phyloP scores from a whole-genome alignment of 2,888 invertebrate species.

The Apoda limacodes region DNA sequence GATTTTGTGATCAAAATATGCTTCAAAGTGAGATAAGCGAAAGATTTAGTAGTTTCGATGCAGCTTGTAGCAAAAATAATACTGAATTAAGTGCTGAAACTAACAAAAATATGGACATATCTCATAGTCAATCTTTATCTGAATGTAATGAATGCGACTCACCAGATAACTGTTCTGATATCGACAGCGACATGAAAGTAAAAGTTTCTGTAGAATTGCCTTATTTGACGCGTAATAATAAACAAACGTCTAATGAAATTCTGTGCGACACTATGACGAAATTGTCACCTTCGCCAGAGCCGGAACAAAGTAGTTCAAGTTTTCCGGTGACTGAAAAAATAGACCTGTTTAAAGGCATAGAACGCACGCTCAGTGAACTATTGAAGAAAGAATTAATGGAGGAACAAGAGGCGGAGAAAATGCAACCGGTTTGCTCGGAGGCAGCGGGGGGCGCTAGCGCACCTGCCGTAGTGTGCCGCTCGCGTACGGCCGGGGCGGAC shows the following conservation, averaged over 20 bases:
- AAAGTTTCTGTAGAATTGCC: slow-evolving; percentile 45
- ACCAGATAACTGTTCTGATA: slow-evolving; percentile 35
- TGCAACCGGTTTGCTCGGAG: slow-evolving; percentile 53
- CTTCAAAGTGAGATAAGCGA: slow-evolving; percentile 57
- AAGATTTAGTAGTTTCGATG: slow-evolving; percentile 56
- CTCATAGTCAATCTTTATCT: slow-evolving; percentile 39
- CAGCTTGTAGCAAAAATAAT: slow-evolving; percentile 41
- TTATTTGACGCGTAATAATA: slow-evolving; percentile 25
- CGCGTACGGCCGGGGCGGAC: slow-evolving; percentile 67
- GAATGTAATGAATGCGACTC: slow-evolving; percentile 49
- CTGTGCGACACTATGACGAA: slow-evolving; percentile 31
- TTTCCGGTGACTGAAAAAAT: slow-evolving; percentile 43
- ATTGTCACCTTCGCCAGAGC: slow-evolving; percentile 49
- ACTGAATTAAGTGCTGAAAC: slow-evolving; percentile 34
- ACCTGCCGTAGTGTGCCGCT: slow-evolving; percentile 61
- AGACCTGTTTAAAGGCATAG: slow-evolving; percentile 65
- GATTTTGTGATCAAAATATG: slow-evolving; percentile 57
- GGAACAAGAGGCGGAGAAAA: slow-evolving; percentile 60
- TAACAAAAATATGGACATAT: slow-evolving; percentile 37
- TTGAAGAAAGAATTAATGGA: slow-evolving; percentile 67
- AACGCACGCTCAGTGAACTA: slow-evolving; percentile 66
- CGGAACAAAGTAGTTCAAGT: slow-evolving; percentile 29
- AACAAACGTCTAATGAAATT: slow-evolving; percentile 29
- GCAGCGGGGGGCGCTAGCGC: slow-evolving; percentile 62
- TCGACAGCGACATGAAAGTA: slow-evolving; percentile 44